A percentile compares a stretch with the other conserved stretches of the same genome.
Evolutionary conservation across 2,113 vertebrate species (phyloP).

Genomic region (Poeciliopsis prolifica): DNA sequence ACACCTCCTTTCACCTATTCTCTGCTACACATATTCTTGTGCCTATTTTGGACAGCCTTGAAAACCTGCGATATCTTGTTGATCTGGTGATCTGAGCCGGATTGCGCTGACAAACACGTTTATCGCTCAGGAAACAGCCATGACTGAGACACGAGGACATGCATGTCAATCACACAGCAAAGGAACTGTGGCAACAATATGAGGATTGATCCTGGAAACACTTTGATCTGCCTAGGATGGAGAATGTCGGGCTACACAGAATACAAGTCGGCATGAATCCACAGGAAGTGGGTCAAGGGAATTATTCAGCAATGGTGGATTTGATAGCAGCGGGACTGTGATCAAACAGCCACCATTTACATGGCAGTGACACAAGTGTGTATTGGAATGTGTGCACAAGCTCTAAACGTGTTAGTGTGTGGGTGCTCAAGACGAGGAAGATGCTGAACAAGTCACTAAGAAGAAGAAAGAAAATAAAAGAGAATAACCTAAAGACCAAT

Average conservation of each 20-base stretch:
- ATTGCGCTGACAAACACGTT: slow-evolving; percentile 98
- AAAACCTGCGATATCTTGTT: slow-evolving; percentile 99
- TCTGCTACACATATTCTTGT: slow-evolving; percentile 7
- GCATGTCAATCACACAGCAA: slow-evolving; percentile 51
- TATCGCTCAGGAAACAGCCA: slow-evolving; percentile 85
- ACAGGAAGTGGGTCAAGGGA: slow-evolving; percentile 68
- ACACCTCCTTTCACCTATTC: slow-evolving; percentile 11
- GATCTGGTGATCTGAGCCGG: slow-evolving; percentile 96
- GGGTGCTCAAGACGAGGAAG: slow-evolving; percentile 4
- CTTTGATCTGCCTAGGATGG: slow-evolving; percentile 66
- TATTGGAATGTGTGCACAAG: not conserved
- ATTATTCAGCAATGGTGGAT: slow-evolving; percentile 66
- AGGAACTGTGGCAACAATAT: slow-evolving; percentile 62
- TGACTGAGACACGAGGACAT: slow-evolving; percentile 63
- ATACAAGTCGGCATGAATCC: slow-evolving; percentile 56
- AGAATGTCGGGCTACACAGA: slow-evolving; percentile 60
- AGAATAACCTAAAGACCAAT: slow-evolving; percentile 34
- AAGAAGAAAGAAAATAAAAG: slow-evolving; percentile 3
- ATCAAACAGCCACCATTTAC: slow-evolving; percentile 66
- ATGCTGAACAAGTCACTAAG: slow-evolving; percentile 21
- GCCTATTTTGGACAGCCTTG: slow-evolving; percentile 85
- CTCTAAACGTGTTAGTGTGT: not conserved
- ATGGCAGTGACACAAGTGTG: slow-evolving; percentile 29
- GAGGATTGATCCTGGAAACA: slow-evolving; percentile 58
- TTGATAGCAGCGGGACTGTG: slow-evolving; percentile 56